Percentiles rank a stretch among this genome's conserved stretches.
Evolutionary conservation across 2,797 vertebrate species (phyloP).

Genomic region (Centroberyx gerrardi): DNA sequence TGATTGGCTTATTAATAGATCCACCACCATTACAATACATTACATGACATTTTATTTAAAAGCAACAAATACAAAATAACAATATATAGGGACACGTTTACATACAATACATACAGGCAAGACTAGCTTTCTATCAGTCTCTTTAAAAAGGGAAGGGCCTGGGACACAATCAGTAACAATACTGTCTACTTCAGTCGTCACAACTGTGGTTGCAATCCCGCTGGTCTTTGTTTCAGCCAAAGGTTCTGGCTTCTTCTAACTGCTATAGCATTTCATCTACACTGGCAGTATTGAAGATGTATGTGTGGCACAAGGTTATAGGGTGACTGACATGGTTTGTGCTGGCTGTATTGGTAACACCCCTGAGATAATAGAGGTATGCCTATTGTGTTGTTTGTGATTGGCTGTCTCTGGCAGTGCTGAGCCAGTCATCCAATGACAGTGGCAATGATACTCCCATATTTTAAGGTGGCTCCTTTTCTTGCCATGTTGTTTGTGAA

Average conservation of each 20-base stretch:
- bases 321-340: conserved; percentile 78
- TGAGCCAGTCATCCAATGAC: conserved; percentile 67
- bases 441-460: conserved; percentile 62
- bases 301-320: conserved; percentile 75
- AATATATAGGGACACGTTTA: conserved; percentile 84
- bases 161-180: conserved; percentile 72
- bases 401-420: conserved; percentile 71
- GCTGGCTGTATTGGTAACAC: conserved; percentile 83
- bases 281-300: conserved; percentile 81
- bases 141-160: conserved; percentile 61
- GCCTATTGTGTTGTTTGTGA: conserved; percentile 53
- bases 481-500: conserved; percentile 58
- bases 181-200: conserved; percentile 61
- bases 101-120: conserved; percentile 84
- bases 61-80: conserved; percentile 89
- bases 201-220: conserved; percentile 61
- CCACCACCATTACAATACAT: conserved; percentile 70
- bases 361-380: conserved; percentile 83
- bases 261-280: conserved; percentile 66
- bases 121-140: conserved; percentile 80
- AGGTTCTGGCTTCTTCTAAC: conserved; percentile 57
- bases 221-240: conserved; percentile 70
- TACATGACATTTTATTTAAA: conserved; percentile 88
- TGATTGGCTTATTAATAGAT: conserved; percentile 56
- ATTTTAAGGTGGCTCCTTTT: conserved; percentile 63